Percentiles rank a stretch among this genome's conserved stretches.
Conservation (phyloP, 2,888 invertebrate genomes). For the Pristionchus exspectatus region DNA sequence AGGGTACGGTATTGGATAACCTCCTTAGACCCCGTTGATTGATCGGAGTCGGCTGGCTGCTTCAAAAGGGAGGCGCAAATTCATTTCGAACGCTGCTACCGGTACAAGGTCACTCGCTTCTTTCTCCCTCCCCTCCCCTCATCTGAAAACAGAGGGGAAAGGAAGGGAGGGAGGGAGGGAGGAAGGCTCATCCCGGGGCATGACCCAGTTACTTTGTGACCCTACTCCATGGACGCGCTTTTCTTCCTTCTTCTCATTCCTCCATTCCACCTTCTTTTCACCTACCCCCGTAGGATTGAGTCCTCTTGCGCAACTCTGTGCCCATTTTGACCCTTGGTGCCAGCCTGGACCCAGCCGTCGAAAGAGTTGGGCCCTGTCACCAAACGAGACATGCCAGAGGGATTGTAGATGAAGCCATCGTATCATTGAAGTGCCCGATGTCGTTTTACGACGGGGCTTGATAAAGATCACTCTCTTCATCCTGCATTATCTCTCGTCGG, state of each 20-base stretch:
- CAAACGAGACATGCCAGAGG: not conserved
- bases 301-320: not conserved
- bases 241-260: slow-evolving; percentile 21
- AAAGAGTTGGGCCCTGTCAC: not conserved
- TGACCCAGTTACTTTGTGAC: slow-evolving; percentile 51
- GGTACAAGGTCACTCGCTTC: slow-evolving; percentile 38
- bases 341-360: not conserved
- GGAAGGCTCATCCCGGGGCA: slow-evolving; percentile 17
- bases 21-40: not conserved
- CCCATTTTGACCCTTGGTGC: not conserved
- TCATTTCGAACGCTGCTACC: slow-evolving; percentile 39
- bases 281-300: not conserved
- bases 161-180: not conserved
- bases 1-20: not conserved
- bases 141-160: slow-evolving; percentile 9
- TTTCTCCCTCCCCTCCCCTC: not conserved
- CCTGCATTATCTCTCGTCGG: not conserved
- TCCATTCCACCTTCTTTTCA: slow-evolving; percentile 11
- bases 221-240: slow-evolving; percentile 27
- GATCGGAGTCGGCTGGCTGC: slow-evolving; percentile 13
- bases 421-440: not conserved
- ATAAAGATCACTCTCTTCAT: too few species aligned
- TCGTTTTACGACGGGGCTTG: not conserved
- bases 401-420: not conserved
- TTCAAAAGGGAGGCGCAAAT: slow-evolving; percentile 32